Evolutionary conservation across 2,888 invertebrate species (phyloP).

Genomic region (Dolichopus griseipennis): DNA sequence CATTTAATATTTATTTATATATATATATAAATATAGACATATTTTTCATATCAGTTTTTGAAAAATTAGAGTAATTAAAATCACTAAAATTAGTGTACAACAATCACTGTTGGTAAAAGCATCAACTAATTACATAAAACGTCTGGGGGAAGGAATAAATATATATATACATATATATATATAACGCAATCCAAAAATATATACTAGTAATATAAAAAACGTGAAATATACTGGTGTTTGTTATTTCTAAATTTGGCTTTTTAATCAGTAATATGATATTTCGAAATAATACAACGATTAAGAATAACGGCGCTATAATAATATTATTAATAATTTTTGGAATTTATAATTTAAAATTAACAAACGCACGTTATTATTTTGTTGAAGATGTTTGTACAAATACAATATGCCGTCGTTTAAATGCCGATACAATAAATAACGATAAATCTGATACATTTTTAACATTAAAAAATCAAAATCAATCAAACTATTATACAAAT

Average conservation of each 20-base stretch:
- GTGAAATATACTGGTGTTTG: too few relatives aligned
- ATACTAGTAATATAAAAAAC: too few relatives aligned
- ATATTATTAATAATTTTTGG: background rate
- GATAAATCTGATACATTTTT: background rate
- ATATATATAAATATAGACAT: background rate
- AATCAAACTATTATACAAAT: background rate
- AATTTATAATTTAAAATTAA: background rate
- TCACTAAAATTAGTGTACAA: background rate
- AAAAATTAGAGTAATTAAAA: constrained; percentile 5
- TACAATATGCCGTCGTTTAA: background rate
- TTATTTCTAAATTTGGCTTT: background rate
- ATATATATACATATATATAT: too few relatives aligned
- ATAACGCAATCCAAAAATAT: too few relatives aligned
- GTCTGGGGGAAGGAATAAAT: too few relatives aligned
- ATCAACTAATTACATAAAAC: background rate
- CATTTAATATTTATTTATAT: too few relatives aligned
- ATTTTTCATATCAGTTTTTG: background rate
- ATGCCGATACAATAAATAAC: background rate
- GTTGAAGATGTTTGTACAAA: background rate
- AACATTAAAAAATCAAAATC: background rate
- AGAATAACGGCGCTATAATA: background rate
- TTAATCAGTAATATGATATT: background rate
- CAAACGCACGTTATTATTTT: constrained; percentile 1
- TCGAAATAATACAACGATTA: background rate
- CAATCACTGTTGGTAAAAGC: background rate